Conservation (phyloP, 1,140 invertebrate genomes). For the Euwallacea similis region DNA sequence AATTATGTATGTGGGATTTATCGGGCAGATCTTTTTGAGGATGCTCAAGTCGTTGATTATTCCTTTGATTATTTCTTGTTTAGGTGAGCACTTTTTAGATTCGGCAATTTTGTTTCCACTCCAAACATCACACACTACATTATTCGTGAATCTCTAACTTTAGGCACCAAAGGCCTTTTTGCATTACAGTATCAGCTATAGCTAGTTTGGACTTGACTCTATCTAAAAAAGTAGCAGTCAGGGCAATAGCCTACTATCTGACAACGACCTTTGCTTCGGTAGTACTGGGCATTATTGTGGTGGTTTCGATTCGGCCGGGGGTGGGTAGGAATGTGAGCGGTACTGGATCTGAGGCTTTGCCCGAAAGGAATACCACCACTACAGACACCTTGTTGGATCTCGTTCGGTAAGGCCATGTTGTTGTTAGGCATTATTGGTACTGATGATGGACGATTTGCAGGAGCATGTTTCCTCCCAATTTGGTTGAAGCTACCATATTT, state of each 20-base stretch:
- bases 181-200: constrained; percentile 63
- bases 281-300: constrained; percentile 72
- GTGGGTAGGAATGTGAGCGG: constrained; percentile 46
- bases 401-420: constrained; percentile 57
- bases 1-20: constrained; percentile 71
- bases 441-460: constrained; percentile 52
- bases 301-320: constrained; percentile 72
- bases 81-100: constrained; percentile 46
- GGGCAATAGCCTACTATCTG: constrained; percentile 76
- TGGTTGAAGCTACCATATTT: constrained; percentile 67
- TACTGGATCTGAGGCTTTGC: constrained; percentile 30
- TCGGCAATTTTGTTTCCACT: no score
- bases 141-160: background rate
- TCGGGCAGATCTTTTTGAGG: constrained; percentile 70
- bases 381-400: constrained; percentile 85
- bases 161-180: background rate
- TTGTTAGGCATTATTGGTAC: background rate
- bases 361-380: constrained; percentile 66
- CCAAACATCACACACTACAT: background rate
- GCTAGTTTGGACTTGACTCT: constrained; percentile 68
- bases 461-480: constrained; percentile 77
- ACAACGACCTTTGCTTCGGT: constrained; percentile 76
- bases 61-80: constrained; percentile 72
- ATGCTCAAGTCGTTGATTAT: constrained; percentile 77
- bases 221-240: constrained; percentile 66